Evolutionary conservation across 1,140 invertebrate genomes (phyloP).

Genomic region (Paraescarpia echinospica): DNA sequence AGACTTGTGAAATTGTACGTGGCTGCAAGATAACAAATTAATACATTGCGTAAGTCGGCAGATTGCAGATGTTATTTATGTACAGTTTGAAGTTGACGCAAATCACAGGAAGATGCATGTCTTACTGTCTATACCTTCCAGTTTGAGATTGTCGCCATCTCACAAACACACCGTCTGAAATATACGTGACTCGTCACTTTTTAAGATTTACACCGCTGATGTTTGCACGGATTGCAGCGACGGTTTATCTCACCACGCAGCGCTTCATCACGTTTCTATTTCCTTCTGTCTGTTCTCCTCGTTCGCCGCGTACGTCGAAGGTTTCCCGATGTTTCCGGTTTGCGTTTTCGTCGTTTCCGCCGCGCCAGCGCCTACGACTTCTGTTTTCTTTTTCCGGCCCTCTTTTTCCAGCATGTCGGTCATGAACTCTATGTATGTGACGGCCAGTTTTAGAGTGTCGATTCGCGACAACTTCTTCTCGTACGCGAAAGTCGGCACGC

Average conservation of each 20-base stretch:
- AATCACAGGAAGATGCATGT: neutral
- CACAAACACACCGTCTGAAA: neutral
- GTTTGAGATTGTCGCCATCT: neutral
- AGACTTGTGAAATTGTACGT: neutral
- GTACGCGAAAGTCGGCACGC: constrained; percentile 93
- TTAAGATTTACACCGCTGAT: neutral
- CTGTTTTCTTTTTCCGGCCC: constrained; percentile 8
- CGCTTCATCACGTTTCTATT: constrained; percentile 4
- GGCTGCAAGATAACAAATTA: neutral
- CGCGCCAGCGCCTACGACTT: neutral
- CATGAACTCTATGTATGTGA: constrained; percentile 97
- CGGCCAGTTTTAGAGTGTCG: constrained; percentile 91
- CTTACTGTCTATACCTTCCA: neutral
- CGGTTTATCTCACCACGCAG: neutral
- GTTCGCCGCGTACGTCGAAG: neutral
- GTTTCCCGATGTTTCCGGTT: constrained; percentile 6
- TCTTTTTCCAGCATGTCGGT: constrained; percentile 72
- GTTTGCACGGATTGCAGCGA: neutral
- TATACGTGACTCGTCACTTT: neutral
- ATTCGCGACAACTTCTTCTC: constrained; percentile 95
- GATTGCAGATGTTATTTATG: neutral
- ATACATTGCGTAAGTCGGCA: neutral
- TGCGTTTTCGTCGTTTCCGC: neutral
- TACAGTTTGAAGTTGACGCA: neutral
- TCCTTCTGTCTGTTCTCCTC: neutral